These are phyloP conservation scores for Nicator chloris DNA, from an alignment of 2,113 vertebrate species.

Conservation along the genomic window DNA sequence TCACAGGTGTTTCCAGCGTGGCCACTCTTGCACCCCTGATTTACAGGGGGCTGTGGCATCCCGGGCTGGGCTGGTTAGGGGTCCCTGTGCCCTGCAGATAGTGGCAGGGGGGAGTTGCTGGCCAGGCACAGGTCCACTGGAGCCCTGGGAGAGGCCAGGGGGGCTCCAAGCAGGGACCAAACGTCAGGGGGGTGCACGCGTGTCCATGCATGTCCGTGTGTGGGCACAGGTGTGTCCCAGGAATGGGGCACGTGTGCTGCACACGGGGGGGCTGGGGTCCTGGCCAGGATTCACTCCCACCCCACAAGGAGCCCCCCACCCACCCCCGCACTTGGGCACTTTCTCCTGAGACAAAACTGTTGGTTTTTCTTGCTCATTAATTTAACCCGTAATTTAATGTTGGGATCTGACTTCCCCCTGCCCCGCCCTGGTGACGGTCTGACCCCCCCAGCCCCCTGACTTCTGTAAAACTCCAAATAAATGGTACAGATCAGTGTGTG, in stretches of 20 bases:
- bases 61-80: not conserved
- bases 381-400: not conserved
- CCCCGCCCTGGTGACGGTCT: not conserved
- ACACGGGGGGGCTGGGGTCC: not conserved
- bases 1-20: not conserved
- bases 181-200: not conserved
- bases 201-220: not conserved
- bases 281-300: not conserved
- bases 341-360: constrained; percentile 18
- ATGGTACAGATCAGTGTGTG: not conserved
- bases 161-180: not conserved
- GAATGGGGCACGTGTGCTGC: not conserved
- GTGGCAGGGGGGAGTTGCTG: not conserved
- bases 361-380: not conserved
- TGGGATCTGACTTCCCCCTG: not conserved
- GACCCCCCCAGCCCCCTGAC: not conserved
- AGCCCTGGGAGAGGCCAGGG: not conserved
- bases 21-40: not conserved
- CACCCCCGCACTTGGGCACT: not conserved
- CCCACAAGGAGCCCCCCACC: not conserved
- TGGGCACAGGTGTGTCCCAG: not conserved
- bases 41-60: not conserved
- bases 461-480: not conserved
- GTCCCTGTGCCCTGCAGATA: not conserved
- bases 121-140: not conserved